Evolutionary conservation across 2,888 invertebrate species (phyloP).

Genomic region (Aporophyla lueneburgensis): DNA sequence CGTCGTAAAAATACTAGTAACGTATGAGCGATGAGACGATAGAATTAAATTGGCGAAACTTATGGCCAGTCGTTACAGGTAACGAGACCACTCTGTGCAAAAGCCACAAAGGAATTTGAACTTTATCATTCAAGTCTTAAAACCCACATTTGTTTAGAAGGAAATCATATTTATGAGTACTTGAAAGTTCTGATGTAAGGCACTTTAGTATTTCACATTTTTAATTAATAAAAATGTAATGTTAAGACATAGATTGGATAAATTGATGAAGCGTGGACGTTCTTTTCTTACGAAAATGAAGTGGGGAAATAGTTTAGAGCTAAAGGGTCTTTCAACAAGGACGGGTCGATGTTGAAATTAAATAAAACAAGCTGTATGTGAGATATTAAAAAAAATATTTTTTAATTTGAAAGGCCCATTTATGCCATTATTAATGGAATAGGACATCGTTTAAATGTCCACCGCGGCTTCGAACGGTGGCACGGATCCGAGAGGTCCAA

Average conservation of each 20-base stretch:
- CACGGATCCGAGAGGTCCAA: too few relatives aligned
- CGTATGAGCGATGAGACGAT: slow-evolving; percentile 76
- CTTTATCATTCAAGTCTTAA: slow-evolving; percentile 54
- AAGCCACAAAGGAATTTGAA: slow-evolving; percentile 57
- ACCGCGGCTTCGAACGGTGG: too few relatives aligned
- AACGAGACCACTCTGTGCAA: slow-evolving; percentile 71
- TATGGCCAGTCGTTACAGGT: slow-evolving; percentile 78
- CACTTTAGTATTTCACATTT: slow-evolving; percentile 65
- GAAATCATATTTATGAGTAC: slow-evolving; percentile 66
- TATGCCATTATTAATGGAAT: too few relatives aligned
- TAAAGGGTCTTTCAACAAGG: too few relatives aligned
- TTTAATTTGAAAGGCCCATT: too few relatives aligned
- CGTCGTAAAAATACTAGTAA: slow-evolving; percentile 69
- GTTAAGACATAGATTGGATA: slow-evolving; percentile 37
- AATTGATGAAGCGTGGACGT: slow-evolving; percentile 31
- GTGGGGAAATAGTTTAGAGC: neutral
- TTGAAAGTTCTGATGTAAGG: slow-evolving; percentile 59
- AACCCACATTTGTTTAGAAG: slow-evolving; percentile 51
- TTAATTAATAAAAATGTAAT: too few relatives aligned
- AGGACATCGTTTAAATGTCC: too few relatives aligned
- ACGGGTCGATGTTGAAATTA: too few relatives aligned
- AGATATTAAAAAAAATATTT: too few relatives aligned
- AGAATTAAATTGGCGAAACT: slow-evolving; percentile 79
- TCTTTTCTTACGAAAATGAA: slow-evolving; percentile 7
- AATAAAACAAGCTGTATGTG: too few relatives aligned